Conservation (phyloP, 2,888 invertebrate species). For the Nezara viridula region DNA sequence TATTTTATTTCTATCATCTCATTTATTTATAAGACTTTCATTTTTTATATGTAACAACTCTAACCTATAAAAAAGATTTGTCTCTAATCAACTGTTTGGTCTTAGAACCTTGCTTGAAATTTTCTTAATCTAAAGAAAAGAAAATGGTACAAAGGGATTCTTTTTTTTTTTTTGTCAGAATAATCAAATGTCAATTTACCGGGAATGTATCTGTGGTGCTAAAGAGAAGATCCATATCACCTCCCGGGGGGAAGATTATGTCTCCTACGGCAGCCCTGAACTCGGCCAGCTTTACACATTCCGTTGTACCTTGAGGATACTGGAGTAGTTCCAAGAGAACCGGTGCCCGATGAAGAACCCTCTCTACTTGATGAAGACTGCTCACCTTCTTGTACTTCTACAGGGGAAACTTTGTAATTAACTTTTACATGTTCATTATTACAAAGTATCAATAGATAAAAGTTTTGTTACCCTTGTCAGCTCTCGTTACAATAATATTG, state of each 20-base stretch:
- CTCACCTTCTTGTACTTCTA: constrained; percentile 32
- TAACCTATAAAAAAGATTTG: too few relatives aligned
- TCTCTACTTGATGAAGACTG: constrained; percentile 8
- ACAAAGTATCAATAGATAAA: not conserved
- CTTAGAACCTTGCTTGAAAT: too few relatives aligned
- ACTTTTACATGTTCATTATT: not conserved
- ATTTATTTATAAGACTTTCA: too few relatives aligned
- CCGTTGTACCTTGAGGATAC: constrained; percentile 25
- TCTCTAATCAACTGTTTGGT: too few relatives aligned
- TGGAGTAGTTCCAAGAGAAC: constrained; percentile 48
- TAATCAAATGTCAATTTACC: constrained; percentile 69
- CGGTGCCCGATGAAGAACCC: not conserved
- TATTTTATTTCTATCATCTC: too few relatives aligned
- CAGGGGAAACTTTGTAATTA: not conserved
- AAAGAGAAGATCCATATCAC: constrained; percentile 78
- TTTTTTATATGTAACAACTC: too few relatives aligned
- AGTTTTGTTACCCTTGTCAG: too few relatives aligned
- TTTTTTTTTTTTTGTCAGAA: not conserved
- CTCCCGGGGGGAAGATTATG: constrained; percentile 68
- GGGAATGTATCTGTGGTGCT: constrained; percentile 78
- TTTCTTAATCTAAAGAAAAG: too few relatives aligned
- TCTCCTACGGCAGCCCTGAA: constrained; percentile 47
- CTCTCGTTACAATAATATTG: too few relatives aligned
- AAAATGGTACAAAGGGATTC: not conserved
- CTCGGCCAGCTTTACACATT: constrained; percentile 28